Percentiles rank a stretch among this genome's conserved stretches.
Conservation (phyloP, 2,888 invertebrate genomes). For the Dioctria linearis region DNA sequence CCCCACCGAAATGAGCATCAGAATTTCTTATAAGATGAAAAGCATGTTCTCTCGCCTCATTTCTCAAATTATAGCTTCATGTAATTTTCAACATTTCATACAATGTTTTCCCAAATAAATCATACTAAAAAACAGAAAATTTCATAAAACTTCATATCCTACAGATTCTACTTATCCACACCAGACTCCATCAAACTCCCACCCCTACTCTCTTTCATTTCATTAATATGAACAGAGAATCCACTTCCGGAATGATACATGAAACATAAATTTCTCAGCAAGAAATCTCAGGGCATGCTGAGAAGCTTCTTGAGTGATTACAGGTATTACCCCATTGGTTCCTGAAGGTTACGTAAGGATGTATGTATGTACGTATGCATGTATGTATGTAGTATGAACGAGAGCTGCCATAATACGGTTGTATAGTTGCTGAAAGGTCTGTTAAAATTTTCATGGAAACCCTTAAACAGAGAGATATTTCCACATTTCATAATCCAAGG, state of each 20-base stretch:
- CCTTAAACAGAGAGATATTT: constrained; percentile 13
- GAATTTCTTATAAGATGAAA: too few relatives aligned
- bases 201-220: background rate
- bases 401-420: background rate
- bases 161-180: too few relatives aligned
- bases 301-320: constrained; percentile 33
- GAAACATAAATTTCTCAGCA: constrained; percentile 26
- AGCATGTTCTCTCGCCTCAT: too few relatives aligned
- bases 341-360: background rate
- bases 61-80: too few relatives aligned
- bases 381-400: background rate
- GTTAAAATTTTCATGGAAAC: constrained; percentile 38
- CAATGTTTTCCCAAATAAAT: too few relatives aligned
- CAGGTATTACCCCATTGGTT: constrained; percentile 42
- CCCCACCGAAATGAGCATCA: too few relatives aligned
- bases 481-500: constrained; percentile 29
- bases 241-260: constrained; percentile 45
- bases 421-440: constrained; percentile 26
- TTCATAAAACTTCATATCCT: too few relatives aligned
- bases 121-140: too few relatives aligned
- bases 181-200: too few relatives aligned
- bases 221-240: constrained; percentile 29
- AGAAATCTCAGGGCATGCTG: constrained; percentile 7
- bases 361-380: background rate
- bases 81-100: too few relatives aligned